Percentiles rank a stretch among this genome's conserved stretches.
Evolutionary conservation across 1,140 invertebrate species (phyloP).

Genomic region (Drosophila ironensis): DNA sequence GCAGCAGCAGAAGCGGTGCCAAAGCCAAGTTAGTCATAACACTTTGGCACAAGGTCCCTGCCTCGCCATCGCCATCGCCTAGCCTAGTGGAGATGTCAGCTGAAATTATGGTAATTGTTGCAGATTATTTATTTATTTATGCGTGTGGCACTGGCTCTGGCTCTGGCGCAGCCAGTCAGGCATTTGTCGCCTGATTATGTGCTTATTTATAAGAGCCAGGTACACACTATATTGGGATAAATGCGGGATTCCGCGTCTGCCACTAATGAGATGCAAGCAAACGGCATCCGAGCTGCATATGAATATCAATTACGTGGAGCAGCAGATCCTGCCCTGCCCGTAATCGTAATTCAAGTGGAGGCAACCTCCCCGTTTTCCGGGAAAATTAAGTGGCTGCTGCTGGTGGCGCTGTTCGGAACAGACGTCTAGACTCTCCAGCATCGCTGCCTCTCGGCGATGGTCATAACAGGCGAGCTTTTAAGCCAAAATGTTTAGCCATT

Average conservation of each 20-base stretch:
- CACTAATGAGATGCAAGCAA: conserved; percentile 70
- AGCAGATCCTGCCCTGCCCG: conserved; percentile 32
- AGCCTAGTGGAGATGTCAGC: conserved; percentile 57
- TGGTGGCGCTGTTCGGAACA: conserved; percentile 11
- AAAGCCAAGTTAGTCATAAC: conserved; percentile 62
- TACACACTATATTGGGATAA: conserved; percentile 51
- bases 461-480: conserved; percentile 44
- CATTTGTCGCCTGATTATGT: conserved; percentile 75
- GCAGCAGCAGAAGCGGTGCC: neutral
- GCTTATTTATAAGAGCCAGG: conserved; percentile 67
- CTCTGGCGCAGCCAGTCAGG: neutral
- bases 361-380: neutral
- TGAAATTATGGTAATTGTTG: conserved; percentile 76
- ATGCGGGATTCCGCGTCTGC: conserved; percentile 32
- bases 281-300: conserved; percentile 54
- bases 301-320: conserved; percentile 63
- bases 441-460: conserved; percentile 12
- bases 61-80: too few species aligned
- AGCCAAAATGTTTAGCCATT: conserved; percentile 38
- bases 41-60: conserved; percentile 18
- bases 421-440: conserved; percentile 40
- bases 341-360: conserved; percentile 31
- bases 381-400: conserved; percentile 21
- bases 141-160: conserved; percentile 32
- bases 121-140: conserved; percentile 79